A percentile compares a stretch with the other conserved stretches of the same genome.
Conservation (phyloP, 2,113 vertebrate species). For the Empidonax alnorum region DNA sequence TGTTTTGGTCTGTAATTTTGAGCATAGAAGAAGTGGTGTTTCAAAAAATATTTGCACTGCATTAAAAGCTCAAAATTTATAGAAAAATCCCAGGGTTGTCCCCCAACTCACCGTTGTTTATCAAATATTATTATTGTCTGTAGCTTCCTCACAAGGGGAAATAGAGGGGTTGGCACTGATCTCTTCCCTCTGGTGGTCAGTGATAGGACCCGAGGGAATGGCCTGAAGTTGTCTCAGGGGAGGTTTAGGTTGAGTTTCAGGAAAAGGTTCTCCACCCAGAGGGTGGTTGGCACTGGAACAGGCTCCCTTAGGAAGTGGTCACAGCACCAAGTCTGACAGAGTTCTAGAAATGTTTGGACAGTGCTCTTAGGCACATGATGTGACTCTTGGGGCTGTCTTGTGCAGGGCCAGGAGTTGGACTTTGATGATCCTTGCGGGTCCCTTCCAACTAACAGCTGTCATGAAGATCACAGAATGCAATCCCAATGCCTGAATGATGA, state of each 20-base stretch:
- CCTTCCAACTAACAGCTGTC: neutral
- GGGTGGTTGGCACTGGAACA: too few species aligned
- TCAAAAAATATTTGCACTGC: neutral
- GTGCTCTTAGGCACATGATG: neutral
- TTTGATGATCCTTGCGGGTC: rapidly evolving
- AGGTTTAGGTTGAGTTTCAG: neutral
- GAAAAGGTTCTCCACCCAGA: neutral
- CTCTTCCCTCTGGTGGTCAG: neutral
- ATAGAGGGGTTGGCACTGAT: neutral
- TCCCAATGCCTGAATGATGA: neutral
- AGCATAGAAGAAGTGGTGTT: neutral
- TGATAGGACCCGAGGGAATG: neutral
- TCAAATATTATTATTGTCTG: neutral
- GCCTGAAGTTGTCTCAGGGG: neutral
- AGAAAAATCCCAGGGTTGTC: neutral
- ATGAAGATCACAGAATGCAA: neutral
- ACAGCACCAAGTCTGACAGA: neutral
- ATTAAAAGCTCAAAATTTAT: neutral
- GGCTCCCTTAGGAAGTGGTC: neutral
- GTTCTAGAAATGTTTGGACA: neutral
- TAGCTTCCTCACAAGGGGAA: neutral
- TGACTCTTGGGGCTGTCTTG: neutral
- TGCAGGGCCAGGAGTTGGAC: neutral
- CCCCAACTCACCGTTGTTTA: neutral
- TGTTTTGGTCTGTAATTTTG: neutral